These are phyloP conservation scores for Sternotherus odoratus DNA, from an alignment of 2,797 vertebrate genomes.

Conservation along the genomic window DNA sequence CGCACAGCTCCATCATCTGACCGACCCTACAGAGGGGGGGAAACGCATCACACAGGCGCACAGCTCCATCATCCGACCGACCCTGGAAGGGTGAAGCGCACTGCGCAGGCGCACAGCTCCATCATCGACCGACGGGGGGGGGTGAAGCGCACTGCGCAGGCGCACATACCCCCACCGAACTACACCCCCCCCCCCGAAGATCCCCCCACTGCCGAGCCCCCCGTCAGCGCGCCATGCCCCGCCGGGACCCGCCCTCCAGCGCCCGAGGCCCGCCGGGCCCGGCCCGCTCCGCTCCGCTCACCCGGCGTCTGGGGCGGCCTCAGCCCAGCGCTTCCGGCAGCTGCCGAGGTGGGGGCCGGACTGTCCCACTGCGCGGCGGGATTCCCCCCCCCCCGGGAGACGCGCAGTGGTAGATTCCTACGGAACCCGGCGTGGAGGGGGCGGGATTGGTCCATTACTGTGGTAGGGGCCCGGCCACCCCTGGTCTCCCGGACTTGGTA, in stretches of 20 bases:
- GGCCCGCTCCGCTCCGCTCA: neutral
- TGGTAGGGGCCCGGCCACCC: neutral
- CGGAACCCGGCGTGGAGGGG: neutral
- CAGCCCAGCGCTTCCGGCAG: neutral
- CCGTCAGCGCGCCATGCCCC: neutral
- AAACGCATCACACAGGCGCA: no score
- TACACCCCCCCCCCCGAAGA: accelerated
- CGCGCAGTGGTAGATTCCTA: neutral
- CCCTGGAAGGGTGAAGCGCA: no score
- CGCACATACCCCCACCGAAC: no score
- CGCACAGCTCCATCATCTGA: no score
- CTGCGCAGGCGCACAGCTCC: no score
- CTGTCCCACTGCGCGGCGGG: neutral
- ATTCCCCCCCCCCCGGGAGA: neutral
- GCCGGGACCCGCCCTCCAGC: neutral
- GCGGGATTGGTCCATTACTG: neutral
- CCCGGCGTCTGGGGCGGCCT: neutral
- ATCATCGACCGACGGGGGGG: no score
- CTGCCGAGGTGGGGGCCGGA: neutral
- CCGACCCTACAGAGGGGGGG: no score
- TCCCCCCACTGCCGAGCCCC: neutral
- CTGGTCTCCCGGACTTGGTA: neutral
- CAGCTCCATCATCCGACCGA: no score
- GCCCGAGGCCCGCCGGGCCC: no score
- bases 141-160: no score